Percentiles rank a stretch among this genome's conserved stretches.
These are phyloP conservation scores for Palythoa heliodiscus DNA, from an alignment of 92 coral and sea anemone species.

Conservation along the genomic window DNA sequence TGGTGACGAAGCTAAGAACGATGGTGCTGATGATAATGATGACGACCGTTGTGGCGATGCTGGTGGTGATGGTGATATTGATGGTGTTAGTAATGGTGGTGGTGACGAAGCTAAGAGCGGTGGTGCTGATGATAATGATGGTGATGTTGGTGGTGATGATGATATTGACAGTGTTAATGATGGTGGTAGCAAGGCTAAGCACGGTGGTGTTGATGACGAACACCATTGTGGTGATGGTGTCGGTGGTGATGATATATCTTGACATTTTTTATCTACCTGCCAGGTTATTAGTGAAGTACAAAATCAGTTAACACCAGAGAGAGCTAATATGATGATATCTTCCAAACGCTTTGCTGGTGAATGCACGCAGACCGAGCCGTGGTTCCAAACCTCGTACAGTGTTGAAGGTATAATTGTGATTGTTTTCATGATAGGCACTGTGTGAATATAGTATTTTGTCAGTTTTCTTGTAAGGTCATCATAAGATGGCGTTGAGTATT, in stretches of 20 bases:
- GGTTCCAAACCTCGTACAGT: constrained; percentile 84
- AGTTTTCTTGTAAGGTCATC: no score
- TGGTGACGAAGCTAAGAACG: not conserved
- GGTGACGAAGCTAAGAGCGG: no score
- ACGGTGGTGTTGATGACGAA: no score
- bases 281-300: constrained; percentile 77
- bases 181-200: not conserved
- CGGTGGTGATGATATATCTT: not conserved
- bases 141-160: no score
- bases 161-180: not conserved
- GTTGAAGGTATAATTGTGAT: constrained; percentile 53
- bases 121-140: no score
- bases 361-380: constrained; percentile 77
- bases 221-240: no score
- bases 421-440: not conserved
- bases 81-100: no score
- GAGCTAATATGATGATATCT: constrained; percentile 76
- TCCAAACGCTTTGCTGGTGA: constrained; percentile 79
- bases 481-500: no score
- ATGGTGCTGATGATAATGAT: no score
- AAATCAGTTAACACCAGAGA: constrained; percentile 69
- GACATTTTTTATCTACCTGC: not conserved
- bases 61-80: no score
- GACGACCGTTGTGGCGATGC: no score
- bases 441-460: no score